Evolutionary conservation across 2,797 vertebrate species (phyloP).

Genomic region (Thalassophryne amazonica): DNA sequence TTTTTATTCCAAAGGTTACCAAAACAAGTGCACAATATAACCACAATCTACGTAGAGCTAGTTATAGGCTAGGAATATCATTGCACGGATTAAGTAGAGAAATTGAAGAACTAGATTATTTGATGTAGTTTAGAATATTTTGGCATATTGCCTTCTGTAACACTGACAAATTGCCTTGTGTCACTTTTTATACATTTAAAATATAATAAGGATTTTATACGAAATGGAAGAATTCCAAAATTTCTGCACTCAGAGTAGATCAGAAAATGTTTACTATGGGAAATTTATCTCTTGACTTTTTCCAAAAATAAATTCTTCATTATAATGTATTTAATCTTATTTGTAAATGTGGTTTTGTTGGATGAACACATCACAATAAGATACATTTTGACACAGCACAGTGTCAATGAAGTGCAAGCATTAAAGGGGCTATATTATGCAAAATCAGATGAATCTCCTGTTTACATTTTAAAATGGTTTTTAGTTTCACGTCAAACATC

Average conservation of each 20-base stretch:
- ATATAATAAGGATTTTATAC: constrained; percentile 78
- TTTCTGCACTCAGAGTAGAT: constrained; percentile 76
- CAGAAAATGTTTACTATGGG: constrained; percentile 77
- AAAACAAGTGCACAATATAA: constrained; percentile 80
- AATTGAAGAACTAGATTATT: constrained; percentile 73
- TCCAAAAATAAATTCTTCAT: constrained; percentile 76
- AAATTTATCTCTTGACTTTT: constrained; percentile 78
- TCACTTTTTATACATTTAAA: constrained; percentile 81
- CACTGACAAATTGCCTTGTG: constrained; percentile 81
- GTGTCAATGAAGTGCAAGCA: background rate
- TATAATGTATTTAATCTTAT: constrained; percentile 49
- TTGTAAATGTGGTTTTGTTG: background rate
- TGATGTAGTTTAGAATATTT: constrained; percentile 80
- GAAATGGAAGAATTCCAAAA: constrained; percentile 61
- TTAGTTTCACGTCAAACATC: too few species aligned
- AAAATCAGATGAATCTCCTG: too few species aligned
- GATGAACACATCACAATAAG: background rate
- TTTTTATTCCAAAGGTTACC: constrained; percentile 80
- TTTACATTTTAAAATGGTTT: too few species aligned
- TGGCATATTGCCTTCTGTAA: constrained; percentile 79
- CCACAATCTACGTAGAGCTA: constrained; percentile 77
- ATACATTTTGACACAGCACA: background rate
- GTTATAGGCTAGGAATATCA: constrained; percentile 76
- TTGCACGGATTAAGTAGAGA: constrained; percentile 76
- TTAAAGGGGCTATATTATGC: too few species aligned